Base-by-base conservation (phyloP, 2,888 invertebrate species). In the Ectemnius continuus region DNA sequence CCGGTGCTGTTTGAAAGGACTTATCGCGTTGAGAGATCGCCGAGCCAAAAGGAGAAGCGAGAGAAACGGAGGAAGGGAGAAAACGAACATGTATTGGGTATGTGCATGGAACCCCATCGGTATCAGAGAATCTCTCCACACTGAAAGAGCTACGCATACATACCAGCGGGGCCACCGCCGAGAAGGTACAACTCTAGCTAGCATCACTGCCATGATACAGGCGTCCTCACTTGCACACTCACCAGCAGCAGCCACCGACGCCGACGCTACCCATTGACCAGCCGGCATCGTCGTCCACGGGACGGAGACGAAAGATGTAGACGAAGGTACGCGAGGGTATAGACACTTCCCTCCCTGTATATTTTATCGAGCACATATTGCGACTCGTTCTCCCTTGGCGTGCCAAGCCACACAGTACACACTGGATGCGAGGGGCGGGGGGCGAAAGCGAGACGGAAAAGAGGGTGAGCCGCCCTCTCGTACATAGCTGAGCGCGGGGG, bases 281-380 rank as follows among this genome's bases (percentile, higher is more conserved):
- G 26, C 36, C 14, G 57, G n/a, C 45, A 13, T 14, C 13, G 11
- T 1, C 8, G 28, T 46, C 66, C 11, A 23, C 45, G 28, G 18
- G 11, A 68, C 26, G 59, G 65, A 71, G 63, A 71, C 79, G 65
- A 73, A 73, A 73, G 68, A 79, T 71, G 79, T 62, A 71, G 63
- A 70, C 77, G 71, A 70, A 65, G 36, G 36, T 11, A 36, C 36
- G 36, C 36, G 36, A 64, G 67, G 58, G 58, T 67, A 68, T 78
- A 84, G 80, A 80, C 82, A 76, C 81, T 82, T 82, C 84, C 74
- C 75, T 82, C 84, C 74, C 75, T 81, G 82, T 84, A 83, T 84
- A 84, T 84, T 84, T 84, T 84, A 83, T 84, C 81, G 84, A 65
- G 81, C 79, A 76, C 82, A 81, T 79, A 84, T 82, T 79, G 83